A percentile compares a stretch with the other conserved stretches of the same genome.
Evolutionary conservation across 2,113 vertebrate species (phyloP).

Genomic region (Callospermophilus lateralis): DNA sequence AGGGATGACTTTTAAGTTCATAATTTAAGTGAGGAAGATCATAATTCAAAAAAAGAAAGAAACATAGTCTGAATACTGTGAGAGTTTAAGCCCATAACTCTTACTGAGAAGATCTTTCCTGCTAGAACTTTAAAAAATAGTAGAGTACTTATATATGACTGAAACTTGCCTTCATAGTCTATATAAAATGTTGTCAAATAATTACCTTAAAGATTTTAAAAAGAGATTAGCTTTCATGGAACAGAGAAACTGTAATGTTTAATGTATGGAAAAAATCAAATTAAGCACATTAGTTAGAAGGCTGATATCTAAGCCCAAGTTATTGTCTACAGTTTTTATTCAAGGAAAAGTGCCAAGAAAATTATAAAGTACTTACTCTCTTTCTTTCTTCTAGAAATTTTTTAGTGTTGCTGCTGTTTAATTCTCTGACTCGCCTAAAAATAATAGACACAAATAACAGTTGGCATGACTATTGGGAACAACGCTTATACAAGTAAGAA

Average conservation of each 20-base stretch:
- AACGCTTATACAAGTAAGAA: background rate
- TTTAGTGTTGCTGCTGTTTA: constrained; percentile 99
- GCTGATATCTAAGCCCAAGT: background rate
- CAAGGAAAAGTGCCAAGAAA: constrained; percentile 42
- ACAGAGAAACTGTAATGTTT: background rate
- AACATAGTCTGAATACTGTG: background rate
- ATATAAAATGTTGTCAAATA: background rate
- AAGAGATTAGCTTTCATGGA: constrained; percentile 19
- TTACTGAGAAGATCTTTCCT: background rate
- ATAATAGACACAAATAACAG: constrained; percentile 63
- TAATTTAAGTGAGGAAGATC: background rate
- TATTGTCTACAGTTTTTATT: background rate
- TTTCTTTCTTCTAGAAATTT: constrained; percentile 99
- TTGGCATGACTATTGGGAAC: background rate
- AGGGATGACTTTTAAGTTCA: background rate
- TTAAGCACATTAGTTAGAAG: constrained; percentile 4
- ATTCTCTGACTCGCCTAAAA: constrained; percentile 96
- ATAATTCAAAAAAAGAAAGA: background rate
- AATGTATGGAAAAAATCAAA: constrained; percentile 58
- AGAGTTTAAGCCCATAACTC: background rate
- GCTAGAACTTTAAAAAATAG: constrained; percentile 38
- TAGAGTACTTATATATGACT: background rate
- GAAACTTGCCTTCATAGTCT: constrained; percentile 50
- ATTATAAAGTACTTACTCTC: constrained; percentile 90
- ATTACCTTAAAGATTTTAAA: constrained; percentile 34